Percentiles rank a stretch among this genome's conserved stretches.
Conservation (phyloP, 2,888 invertebrate species). For the Amaurobius ferox region DNA sequence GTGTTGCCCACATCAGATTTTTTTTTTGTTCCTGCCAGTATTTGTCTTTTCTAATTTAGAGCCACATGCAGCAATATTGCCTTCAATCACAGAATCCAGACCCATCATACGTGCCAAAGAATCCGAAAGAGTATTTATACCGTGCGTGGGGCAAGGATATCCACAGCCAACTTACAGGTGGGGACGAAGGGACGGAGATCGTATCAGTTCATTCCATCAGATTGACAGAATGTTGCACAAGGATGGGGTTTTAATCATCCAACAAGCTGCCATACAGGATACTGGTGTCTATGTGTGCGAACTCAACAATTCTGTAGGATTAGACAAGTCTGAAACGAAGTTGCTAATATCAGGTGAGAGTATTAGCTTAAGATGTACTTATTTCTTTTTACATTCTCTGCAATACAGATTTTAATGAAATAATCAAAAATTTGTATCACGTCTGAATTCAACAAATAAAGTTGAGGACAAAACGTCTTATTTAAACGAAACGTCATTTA, state of each 20-base stretch:
- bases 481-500: too few relatives aligned
- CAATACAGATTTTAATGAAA: too few relatives aligned
- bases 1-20: too few relatives aligned
- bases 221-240: conserved; percentile 74
- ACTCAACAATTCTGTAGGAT: conserved; percentile 77
- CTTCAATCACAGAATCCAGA: conserved; percentile 71
- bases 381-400: too few relatives aligned
- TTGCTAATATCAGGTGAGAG: conserved; percentile 77
- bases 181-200: conserved; percentile 74
- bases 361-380: too few relatives aligned
- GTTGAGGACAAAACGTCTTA: too few relatives aligned
- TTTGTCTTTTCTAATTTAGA: conserved; percentile 36
- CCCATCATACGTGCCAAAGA: conserved; percentile 57
- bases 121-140: conserved; percentile 76
- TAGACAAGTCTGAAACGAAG: conserved; percentile 75
- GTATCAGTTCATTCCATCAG: conserved; percentile 45
- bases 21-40: too few relatives aligned
- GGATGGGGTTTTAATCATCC: conserved; percentile 77
- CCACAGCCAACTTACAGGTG: conserved; percentile 78
- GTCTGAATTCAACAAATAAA: too few relatives aligned
- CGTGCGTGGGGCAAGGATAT: conserved; percentile 78
- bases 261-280: conserved; percentile 75
- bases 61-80: conserved; percentile 69
- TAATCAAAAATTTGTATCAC: too few relatives aligned
- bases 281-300: conserved; percentile 78